A percentile compares a stretch with the other conserved stretches of the same genome.
Conservation (phyloP, 1,140 invertebrate species). For the Hypothenemus hampei region DNA sequence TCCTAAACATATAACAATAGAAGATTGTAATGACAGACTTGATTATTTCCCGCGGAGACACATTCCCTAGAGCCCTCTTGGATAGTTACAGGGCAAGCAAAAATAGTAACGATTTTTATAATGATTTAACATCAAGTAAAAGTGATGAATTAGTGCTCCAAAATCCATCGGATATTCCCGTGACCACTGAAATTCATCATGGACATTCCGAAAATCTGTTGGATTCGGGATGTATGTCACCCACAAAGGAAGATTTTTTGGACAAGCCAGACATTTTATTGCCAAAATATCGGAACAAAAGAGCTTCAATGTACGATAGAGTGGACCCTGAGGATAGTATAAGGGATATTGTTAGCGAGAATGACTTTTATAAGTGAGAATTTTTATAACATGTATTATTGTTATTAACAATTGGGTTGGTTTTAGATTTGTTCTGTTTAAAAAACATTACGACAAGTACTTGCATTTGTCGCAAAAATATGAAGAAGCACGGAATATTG, state of each 20-base stretch:
- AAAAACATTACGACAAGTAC: slow-evolving; percentile 62
- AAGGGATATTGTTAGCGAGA: slow-evolving; percentile 59
- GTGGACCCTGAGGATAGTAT: slow-evolving; percentile 63
- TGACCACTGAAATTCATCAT: slow-evolving; percentile 40
- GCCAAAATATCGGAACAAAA: slow-evolving; percentile 31
- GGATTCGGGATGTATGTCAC: slow-evolving; percentile 35
- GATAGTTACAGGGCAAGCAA: slow-evolving; percentile 39
- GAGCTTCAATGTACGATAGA: slow-evolving; percentile 45
- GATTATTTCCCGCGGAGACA: slow-evolving; percentile 43
- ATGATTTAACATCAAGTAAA: slow-evolving; percentile 42
- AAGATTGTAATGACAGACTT: slow-evolving; percentile 40
- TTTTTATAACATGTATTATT: not conserved
- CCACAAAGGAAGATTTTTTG: slow-evolving; percentile 38
- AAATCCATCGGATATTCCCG: slow-evolving; percentile 38
- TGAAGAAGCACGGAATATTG: slow-evolving; percentile 56
- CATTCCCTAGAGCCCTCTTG: slow-evolving; percentile 42
- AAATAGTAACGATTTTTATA: slow-evolving; percentile 39
- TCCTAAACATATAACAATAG: no score
- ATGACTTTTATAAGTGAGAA: slow-evolving; percentile 58
- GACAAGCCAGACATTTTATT: slow-evolving; percentile 37
- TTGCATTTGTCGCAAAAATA: slow-evolving; percentile 57
- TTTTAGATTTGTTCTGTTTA: slow-evolving; percentile 59
- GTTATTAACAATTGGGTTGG: no score
- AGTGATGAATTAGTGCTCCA: slow-evolving; percentile 45
- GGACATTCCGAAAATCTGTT: slow-evolving; percentile 43